These are phyloP conservation scores for Cotesia chilonis DNA, from an alignment of 1,140 invertebrate species.

Conservation along the genomic window DNA sequence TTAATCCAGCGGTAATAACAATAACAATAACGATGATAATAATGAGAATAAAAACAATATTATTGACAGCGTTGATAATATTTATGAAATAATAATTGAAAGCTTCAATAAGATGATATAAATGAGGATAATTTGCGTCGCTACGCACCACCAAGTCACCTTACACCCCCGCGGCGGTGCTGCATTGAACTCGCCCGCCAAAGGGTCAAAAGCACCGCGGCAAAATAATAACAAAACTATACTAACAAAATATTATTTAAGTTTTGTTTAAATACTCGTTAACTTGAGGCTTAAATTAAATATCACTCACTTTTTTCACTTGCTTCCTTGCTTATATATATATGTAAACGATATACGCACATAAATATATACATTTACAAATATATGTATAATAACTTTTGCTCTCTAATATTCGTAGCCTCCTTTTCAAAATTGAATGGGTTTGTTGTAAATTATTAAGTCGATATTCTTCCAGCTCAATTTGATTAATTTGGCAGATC, in stretches of 20 bases:
- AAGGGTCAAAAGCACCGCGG: conserved; percentile 61
- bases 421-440: conserved; percentile 13
- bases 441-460: conserved; percentile 9
- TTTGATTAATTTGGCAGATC: too few relatives aligned
- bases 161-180: conserved; percentile 41
- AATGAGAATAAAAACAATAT: too few relatives aligned
- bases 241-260: too few relatives aligned
- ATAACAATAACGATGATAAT: too few relatives aligned
- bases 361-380: too few relatives aligned
- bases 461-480: too few relatives aligned
- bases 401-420: not conserved
- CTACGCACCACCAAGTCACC: conserved; percentile 41
- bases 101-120: conserved; percentile 16
- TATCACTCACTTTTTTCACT: conserved; percentile 6
- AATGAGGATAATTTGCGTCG: conserved; percentile 31
- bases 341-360: too few relatives aligned
- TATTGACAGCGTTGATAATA: not conserved
- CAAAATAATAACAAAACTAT: conserved; percentile 58
- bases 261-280: not conserved
- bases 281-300: not conserved
- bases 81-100: not conserved
- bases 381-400: too few relatives aligned
- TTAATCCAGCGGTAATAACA: too few relatives aligned
- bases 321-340: not conserved
- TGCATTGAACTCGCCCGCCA: conserved; percentile 60